Percentiles rank a stretch among this genome's conserved stretches.
Evolutionary conservation across 2,797 vertebrate species (phyloP).

Genomic region (Miopithecus talapoin): DNA sequence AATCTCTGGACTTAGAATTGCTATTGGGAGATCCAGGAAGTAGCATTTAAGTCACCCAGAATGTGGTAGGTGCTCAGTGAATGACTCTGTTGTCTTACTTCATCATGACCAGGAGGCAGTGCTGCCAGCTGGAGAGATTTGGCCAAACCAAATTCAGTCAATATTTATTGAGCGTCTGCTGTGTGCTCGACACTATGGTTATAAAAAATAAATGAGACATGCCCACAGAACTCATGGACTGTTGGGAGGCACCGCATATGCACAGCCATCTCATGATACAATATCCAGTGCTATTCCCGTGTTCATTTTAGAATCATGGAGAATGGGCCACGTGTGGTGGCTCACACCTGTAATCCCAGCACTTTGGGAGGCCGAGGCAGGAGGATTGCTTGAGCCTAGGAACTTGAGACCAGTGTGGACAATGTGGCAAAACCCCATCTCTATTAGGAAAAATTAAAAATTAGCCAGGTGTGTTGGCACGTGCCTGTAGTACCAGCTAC

Average conservation of each 20-base stretch:
- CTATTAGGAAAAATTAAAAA: not conserved
- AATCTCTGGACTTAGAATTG: not conserved
- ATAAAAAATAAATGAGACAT: not conserved
- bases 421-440: not conserved
- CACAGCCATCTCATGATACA: not conserved
- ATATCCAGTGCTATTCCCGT: rapidly evolving
- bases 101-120: not conserved
- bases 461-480: not conserved
- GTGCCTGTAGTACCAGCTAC: not conserved
- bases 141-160: not conserved
- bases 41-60: not conserved
- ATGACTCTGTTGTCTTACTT: not conserved
- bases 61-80: rapidly evolving
- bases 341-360: not conserved
- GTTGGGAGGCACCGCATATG: rapidly evolving
- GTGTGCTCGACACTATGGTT: not conserved
- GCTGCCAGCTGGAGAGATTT: not conserved
- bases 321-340: not conserved
- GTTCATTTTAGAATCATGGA: not conserved
- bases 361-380: not conserved
- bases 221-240: not conserved
- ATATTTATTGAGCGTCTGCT: not conserved
- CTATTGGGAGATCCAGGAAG: not conserved
- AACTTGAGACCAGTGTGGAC: not conserved
- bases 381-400: not conserved